These are phyloP conservation scores for Congeria kusceri DNA, from an alignment of 2,888 invertebrate genomes.

Conservation along the genomic window DNA sequence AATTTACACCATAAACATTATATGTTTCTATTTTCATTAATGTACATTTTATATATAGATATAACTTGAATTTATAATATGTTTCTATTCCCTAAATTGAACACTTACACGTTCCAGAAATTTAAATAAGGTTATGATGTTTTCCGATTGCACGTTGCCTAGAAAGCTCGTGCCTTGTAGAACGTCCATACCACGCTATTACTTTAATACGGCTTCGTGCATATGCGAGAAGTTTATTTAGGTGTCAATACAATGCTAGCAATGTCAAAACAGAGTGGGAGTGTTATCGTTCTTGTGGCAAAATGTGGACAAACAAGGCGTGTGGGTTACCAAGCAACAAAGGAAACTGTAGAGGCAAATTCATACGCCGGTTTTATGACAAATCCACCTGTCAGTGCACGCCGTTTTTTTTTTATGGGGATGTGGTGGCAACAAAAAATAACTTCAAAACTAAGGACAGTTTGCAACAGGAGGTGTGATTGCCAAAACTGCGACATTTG, in stretches of 20 bases:
- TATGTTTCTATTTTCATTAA: too few species aligned
- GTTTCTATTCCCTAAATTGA: too few species aligned
- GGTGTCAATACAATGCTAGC: conserved; percentile 26
- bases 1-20: too few species aligned
- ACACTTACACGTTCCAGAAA: too few species aligned
- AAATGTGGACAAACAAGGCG: conserved; percentile 16
- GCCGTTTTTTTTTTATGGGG: conserved; percentile 89
- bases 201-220: not conserved
- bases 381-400: conserved; percentile 39
- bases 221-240: conserved; percentile 30
- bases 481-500: too few species aligned
- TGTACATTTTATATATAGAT: too few species aligned
- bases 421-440: conserved; percentile 91
- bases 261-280: not conserved
- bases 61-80: too few species aligned
- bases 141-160: too few species aligned
- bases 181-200: not conserved
- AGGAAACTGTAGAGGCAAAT: conserved; percentile 45
- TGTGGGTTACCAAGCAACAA: conserved; percentile 43
- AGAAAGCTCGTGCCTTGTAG: not conserved
- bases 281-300: conserved; percentile 20
- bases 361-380: conserved; percentile 49
- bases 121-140: too few species aligned
- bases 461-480: conserved; percentile 40
- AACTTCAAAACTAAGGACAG: conserved; percentile 41